Base-by-base conservation (phyloP, 2,113 vertebrate genomes). In the Cacatua alba region DNA sequence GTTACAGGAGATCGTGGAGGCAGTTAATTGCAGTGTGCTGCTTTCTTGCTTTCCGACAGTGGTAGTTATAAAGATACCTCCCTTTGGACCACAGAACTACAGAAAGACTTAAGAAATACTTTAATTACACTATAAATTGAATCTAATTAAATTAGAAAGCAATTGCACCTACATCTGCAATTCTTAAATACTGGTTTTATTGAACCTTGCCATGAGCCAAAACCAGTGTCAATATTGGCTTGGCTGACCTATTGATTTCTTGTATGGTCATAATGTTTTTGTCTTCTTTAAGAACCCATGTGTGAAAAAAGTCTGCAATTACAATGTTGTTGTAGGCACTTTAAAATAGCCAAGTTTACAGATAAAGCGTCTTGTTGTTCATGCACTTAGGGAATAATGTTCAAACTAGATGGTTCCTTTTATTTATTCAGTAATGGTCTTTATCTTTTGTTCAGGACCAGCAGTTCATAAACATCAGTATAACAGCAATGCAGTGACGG, bases 381-480 rank as follows among this genome's bases (percentile, higher is more conserved):
- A 26, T 90, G n/a, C 37, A 59, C 33, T 69, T 60, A 43, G 37
- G 69, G 57, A 82, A 25, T 68, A 39, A 71, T 60, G 69, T 77
- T 92, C 55, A 81, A 17, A 59, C 89, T 51, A 94, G 85, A 29
- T 78, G 82, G n/a, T 52, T 87, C 20, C 62, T 95, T 94, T 48
- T 88, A 48, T 86, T 82, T 80, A 31, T 80, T 98, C 31, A 86
- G 74, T 92, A 91, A 88, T 31, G 68, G 24, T 78, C 29, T 97
- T 68, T 94, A 1, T 97, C 17, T 90, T 96, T 97, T 97, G 70
- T 82, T 83, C 97, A 99, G 99, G 99, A 91, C 99, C 99, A 39
- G 97, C 98, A n/a, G 99, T 99, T 93, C 99, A 99, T 95, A 99
- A 99, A 74, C 99, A 99, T 95, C 99, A 99, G 62, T 99, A 99